Conservation (phyloP, 2,113 vertebrate species). For the Lepus timidus region DNA sequence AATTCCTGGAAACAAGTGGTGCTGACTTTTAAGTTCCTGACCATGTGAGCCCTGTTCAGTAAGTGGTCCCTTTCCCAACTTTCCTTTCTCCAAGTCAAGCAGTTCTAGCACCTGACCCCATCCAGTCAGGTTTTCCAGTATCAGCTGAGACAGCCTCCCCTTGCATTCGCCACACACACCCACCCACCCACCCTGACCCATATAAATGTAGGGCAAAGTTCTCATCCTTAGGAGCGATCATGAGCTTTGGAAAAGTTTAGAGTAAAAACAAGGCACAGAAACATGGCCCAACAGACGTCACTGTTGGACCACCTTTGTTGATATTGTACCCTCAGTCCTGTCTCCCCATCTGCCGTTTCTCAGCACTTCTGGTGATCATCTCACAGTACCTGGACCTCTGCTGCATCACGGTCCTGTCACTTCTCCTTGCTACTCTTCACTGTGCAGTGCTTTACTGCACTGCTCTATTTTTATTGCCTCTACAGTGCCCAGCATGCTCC, state of each 20-base stretch:
- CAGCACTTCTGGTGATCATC: background rate
- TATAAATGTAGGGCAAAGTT: background rate
- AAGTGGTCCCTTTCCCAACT: background rate
- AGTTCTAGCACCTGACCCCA: background rate
- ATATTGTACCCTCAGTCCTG: too few relatives aligned
- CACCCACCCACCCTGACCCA: background rate
- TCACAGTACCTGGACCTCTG: background rate
- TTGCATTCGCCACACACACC: background rate
- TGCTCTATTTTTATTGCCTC: background rate
- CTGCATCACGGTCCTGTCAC: background rate
- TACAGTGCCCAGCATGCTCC: background rate
- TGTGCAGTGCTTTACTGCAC: background rate
- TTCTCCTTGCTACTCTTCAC: background rate
- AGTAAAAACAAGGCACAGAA: too few relatives aligned
- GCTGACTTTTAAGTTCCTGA: background rate
- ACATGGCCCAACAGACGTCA: too few relatives aligned
- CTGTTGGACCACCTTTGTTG: too few relatives aligned
- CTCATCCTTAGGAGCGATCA: background rate
- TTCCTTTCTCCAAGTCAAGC: background rate
- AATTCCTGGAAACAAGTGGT: background rate
- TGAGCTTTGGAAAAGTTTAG: too few relatives aligned
- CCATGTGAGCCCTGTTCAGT: background rate
- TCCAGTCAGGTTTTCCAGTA: rapidly evolving
- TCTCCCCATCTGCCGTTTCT: background rate
- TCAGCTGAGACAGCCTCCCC: background rate